Evolutionary conservation across 1,140 invertebrate species (phyloP).

Genomic region (Pectinophora gossypiella): DNA sequence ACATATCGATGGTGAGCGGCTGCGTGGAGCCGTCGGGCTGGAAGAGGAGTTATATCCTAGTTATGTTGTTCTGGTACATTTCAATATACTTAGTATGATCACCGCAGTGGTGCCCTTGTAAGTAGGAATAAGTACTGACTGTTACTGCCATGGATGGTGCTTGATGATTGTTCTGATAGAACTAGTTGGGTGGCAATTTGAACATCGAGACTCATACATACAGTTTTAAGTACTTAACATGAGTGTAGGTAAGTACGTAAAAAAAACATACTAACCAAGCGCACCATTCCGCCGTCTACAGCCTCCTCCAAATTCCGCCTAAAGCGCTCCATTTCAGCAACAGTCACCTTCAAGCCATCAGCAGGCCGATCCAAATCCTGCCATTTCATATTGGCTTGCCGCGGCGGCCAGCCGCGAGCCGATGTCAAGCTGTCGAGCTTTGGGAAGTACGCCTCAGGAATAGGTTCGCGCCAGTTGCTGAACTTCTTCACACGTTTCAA

Average conservation of each 20-base stretch:
- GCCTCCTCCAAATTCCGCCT: slow-evolving; percentile 77
- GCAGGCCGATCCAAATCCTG: slow-evolving; percentile 72
- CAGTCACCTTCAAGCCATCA: slow-evolving; percentile 74
- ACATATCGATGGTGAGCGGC: slow-evolving; percentile 76
- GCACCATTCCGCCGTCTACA: slow-evolving; percentile 75
- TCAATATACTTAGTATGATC: too few relatives aligned
- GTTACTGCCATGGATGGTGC: too few relatives aligned
- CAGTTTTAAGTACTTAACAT: too few relatives aligned
- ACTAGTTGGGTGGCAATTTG: too few relatives aligned
- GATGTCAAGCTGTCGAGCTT: slow-evolving; percentile 77
- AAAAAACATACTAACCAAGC: slow-evolving; percentile 26
- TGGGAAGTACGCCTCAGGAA: slow-evolving; percentile 77
- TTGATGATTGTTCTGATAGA: too few relatives aligned
- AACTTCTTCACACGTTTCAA: slow-evolving; percentile 72
- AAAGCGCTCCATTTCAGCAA: slow-evolving; percentile 77
- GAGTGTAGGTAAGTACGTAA: too few relatives aligned
- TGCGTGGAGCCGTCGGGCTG: slow-evolving; percentile 64
- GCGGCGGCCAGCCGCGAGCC: slow-evolving; percentile 73
- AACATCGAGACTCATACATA: too few relatives aligned
- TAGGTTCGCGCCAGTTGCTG: slow-evolving; percentile 71
- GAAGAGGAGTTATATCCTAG: too few relatives aligned
- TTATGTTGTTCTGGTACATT: too few relatives aligned
- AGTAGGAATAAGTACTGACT: too few relatives aligned
- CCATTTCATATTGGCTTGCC: slow-evolving; percentile 68
- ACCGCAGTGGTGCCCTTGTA: too few relatives aligned